Evolutionary conservation across 37 sponge, comb jelly and placozoan species (phyloP), one percentile per base, ranked within the genome.

Genomic region (Halisarca cf. caerulea): DNA sequence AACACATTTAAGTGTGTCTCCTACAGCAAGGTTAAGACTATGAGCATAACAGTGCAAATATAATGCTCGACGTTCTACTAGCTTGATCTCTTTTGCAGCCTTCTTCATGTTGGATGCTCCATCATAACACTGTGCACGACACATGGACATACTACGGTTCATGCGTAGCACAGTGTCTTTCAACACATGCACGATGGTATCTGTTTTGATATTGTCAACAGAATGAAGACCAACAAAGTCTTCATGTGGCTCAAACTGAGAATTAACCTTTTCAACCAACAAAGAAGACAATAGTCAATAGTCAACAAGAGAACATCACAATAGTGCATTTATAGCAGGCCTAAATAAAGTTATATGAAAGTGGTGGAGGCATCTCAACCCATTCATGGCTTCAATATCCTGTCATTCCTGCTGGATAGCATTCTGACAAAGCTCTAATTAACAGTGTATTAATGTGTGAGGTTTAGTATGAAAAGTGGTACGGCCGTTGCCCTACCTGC

Each of bases 51-150:
- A 87, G 59, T 80, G 87, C 27, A 64, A 54, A 51, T 75, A 87
- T n/a, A 88, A 59, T 53, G 88, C 83, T 28, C 39, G 25, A 42
- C 78, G 79, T 62, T 83, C 88, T 64, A 78, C 39, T 35, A 4
- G n/a, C 38, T 44, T 45, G 4, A 88, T 77, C 85, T 77, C 39
- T 36, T n/a, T 38, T 25, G 88, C 83, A 75, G 64, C 84, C 20
- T 58, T 53, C 1, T 64, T 77, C 84, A 61, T 88, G 32, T 74
- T 83, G 9, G 55, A 51, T 28, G 84, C 88, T 7, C 88, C 84
- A 88, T 88, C 83, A 75, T 88, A 88, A 32, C 88, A 88, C 42
- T 88, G 88, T 17, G 30, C 84, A 43, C 69, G 69, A 59, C 61
- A 75, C 62, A 45, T 87, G 4, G 42, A 45, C 51, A 81, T 27